phyloP scores from a whole-genome alignment of 2,888 invertebrate species.

The Plebejus argus region DNA sequence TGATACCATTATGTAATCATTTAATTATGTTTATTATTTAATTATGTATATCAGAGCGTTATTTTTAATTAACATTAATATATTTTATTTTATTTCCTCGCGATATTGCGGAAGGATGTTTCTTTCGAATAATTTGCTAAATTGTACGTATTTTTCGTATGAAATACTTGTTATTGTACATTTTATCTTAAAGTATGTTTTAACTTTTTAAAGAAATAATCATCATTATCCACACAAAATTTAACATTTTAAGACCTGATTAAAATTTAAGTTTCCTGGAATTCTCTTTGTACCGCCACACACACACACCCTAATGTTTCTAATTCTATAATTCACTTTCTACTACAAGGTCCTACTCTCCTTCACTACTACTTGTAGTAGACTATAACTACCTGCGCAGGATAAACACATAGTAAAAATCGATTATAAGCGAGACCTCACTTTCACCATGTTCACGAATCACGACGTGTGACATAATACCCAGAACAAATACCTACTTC shows the following conservation, averaged over 20 bases:
- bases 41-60: not conserved
- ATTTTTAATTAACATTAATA: slow-evolving; percentile 1
- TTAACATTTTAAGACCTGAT: not conserved
- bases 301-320: not conserved
- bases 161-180: not conserved
- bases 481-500: not conserved
- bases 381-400: not conserved
- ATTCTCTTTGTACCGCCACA: not conserved
- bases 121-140: not conserved
- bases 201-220: not conserved
- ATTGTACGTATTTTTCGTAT: not conserved
- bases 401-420: not conserved
- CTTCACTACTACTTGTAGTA: not conserved
- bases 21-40: not conserved
- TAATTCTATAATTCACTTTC: not conserved
- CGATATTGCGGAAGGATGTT: slow-evolving; percentile 5
- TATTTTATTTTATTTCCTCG: slow-evolving; percentile 11
- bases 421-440: slow-evolving; percentile 6
- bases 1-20: not conserved
- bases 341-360: not conserved
- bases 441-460: not conserved
- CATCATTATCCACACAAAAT: not conserved
- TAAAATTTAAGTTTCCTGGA: not conserved
- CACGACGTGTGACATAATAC: slow-evolving; percentile 13
- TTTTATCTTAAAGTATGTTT: not conserved